phyloP scores from a whole-genome alignment of 2,888 invertebrate genomes.

The Odontocerum albicorne region DNA sequence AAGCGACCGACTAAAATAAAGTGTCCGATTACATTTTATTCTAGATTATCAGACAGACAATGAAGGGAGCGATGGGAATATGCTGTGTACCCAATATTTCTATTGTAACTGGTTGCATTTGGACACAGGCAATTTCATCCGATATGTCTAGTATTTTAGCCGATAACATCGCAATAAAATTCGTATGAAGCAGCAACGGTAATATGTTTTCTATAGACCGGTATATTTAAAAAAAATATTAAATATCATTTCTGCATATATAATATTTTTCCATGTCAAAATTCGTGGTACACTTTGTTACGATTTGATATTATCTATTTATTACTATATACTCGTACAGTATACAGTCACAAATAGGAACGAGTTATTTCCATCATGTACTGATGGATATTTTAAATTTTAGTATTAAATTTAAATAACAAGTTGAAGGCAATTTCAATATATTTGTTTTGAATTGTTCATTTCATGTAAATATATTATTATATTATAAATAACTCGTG shows the following conservation, averaged over 20 bases:
- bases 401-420: too few relatives aligned
- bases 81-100: conserved; percentile 5
- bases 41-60: conserved; percentile 24
- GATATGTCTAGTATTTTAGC: conserved; percentile 16
- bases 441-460: too few relatives aligned
- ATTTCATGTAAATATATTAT: too few relatives aligned
- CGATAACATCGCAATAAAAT: conserved; percentile 20
- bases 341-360: too few relatives aligned
- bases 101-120: conserved; percentile 17
- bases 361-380: too few relatives aligned
- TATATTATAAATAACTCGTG: too few relatives aligned
- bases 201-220: conserved; percentile 10
- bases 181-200: conserved; percentile 11
- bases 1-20: conserved; percentile 32
- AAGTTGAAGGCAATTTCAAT: too few relatives aligned
- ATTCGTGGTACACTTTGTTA: too few relatives aligned
- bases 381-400: too few relatives aligned
- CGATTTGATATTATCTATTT: too few relatives aligned
- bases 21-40: conserved; percentile 33
- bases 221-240: conserved; percentile 17
- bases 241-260: conserved; percentile 18
- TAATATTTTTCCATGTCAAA: too few relatives aligned
- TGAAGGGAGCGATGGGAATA: conserved; percentile 24
- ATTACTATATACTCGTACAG: too few relatives aligned
- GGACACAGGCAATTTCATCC: conserved; percentile 30